phyloP scores from a whole-genome alignment of 2,113 vertebrate genomes.

The Dromiciops gliroides region DNA sequence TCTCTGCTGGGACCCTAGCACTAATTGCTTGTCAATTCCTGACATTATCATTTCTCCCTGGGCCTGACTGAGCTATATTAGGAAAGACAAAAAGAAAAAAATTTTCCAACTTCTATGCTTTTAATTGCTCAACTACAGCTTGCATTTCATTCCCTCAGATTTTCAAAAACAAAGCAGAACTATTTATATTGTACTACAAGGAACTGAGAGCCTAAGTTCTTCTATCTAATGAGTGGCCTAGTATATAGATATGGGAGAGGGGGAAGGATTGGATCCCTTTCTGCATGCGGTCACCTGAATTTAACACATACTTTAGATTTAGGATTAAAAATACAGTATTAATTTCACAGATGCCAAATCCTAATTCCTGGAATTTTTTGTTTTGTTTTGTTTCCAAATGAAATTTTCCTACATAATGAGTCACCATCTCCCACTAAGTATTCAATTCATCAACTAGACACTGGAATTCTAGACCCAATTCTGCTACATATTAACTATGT shows the following conservation, averaged over 20 bases:
- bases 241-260: neutral
- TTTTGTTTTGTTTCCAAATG: neutral
- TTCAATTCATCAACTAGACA: neutral
- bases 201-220: neutral
- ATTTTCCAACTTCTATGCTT: constrained; percentile 9
- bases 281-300: neutral
- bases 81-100: constrained; percentile 15
- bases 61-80: constrained; percentile 44
- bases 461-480: neutral
- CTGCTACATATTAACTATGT: neutral
- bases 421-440: neutral
- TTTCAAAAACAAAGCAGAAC: constrained; percentile 23
- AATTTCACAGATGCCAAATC: neutral
- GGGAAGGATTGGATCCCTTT: neutral
- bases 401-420: neutral
- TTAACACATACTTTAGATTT: neutral
- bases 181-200: neutral
- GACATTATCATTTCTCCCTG: constrained; percentile 40
- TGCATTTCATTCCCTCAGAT: neutral
- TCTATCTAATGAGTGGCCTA: neutral
- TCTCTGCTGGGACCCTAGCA: constrained; percentile 33
- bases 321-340: neutral
- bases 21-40: constrained; percentile 36
- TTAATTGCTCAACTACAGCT: constrained; percentile 12
- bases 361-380: neutral